phyloP scores from a whole-genome alignment of 2,113 vertebrate genomes.

The Glaucidium brasilianum region DNA sequence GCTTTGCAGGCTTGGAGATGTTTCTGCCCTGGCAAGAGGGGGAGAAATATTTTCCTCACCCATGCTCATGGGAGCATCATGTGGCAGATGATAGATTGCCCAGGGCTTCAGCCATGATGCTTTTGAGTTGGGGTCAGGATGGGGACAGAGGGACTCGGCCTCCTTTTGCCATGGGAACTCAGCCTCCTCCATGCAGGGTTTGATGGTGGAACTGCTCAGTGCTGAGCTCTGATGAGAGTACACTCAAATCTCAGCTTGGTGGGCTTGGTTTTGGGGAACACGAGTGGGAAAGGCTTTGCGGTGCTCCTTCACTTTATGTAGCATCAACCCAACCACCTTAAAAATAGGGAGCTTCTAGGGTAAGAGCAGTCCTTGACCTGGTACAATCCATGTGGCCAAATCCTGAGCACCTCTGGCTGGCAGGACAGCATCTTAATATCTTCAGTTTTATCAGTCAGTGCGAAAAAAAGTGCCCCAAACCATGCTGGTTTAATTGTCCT shows the following conservation, averaged over 20 bases:
- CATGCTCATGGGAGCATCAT: fast-evolving
- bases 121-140: neutral
- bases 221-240: neutral
- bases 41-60: neutral
- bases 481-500: neutral
- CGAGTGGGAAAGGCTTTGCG: neutral
- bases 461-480: neutral
- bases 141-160: neutral
- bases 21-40: neutral
- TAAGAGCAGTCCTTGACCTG: neutral
- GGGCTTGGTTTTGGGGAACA: neutral
- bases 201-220: neutral
- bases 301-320: neutral
- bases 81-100: neutral
- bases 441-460: neutral
- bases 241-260: neutral
- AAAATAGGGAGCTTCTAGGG: neutral
- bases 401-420: neutral
- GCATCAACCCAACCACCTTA: conserved; percentile 42
- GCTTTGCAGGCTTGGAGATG: neutral
- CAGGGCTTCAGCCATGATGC: neutral
- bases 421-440: neutral
- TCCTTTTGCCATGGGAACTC: neutral
- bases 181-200: neutral
- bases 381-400: neutral